phyloP scores from a whole-genome alignment of 2,113 vertebrate species.

The Macquaria ambigua region DNA sequence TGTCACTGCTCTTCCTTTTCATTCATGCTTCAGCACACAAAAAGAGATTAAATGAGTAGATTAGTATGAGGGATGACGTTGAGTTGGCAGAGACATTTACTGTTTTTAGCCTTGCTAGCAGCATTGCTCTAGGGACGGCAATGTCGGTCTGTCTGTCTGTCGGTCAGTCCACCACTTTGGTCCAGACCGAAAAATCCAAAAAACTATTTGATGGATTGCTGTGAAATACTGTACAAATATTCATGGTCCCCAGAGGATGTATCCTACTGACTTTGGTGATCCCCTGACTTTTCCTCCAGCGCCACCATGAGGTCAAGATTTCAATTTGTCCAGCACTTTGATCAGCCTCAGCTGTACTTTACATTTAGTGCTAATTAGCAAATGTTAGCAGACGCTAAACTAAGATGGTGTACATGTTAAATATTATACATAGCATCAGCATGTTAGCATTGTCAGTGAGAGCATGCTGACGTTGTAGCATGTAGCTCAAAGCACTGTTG shows the following conservation, averaged over 20 bases:
- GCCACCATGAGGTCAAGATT: neutral
- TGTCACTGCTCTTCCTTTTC: neutral
- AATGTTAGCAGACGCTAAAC: neutral
- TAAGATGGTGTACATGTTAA: neutral
- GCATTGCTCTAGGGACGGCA: neutral
- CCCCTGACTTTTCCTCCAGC: neutral
- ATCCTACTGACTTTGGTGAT: neutral
- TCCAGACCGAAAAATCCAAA: neutral
- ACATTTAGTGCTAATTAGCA: neutral
- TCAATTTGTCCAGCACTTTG: neutral
- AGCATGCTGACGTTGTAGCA: neutral
- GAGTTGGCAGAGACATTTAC: neutral
- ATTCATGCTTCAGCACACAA: neutral
- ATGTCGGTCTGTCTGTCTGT: neutral
- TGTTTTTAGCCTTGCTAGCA: neutral
- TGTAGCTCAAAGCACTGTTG: neutral
- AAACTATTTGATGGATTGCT: neutral
- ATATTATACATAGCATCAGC: neutral
- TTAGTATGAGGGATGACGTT: neutral
- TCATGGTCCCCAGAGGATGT: neutral
- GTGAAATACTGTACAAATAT: neutral
- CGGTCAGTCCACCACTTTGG: neutral
- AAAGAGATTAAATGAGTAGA: neutral
- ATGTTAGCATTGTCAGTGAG: conserved; percentile 2
- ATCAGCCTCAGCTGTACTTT: neutral